Conservation (phyloP, 2,113 vertebrate genomes). For the Turnix velox region DNA sequence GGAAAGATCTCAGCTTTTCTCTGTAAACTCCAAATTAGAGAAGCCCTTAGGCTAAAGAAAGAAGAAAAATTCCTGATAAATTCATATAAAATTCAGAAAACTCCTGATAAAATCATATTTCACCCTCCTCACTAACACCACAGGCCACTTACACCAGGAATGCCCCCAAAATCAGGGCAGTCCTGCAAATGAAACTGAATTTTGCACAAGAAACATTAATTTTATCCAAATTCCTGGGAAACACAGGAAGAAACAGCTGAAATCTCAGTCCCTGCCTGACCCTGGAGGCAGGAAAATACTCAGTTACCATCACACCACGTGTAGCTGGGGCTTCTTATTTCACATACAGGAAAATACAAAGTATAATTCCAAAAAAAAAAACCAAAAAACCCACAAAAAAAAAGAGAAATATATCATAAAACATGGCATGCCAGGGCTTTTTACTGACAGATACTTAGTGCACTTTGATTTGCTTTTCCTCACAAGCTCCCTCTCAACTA, state of each 20-base stretch:
- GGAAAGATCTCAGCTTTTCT: background rate
- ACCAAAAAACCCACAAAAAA: too few relatives aligned
- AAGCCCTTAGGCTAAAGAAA: too few relatives aligned
- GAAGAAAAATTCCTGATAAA: background rate
- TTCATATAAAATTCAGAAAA: background rate
- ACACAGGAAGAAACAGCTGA: rapidly evolving
- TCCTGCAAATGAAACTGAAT: background rate
- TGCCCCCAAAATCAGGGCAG: background rate
- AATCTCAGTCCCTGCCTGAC: background rate
- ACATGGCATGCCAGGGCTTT: background rate
- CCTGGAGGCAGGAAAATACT: background rate
- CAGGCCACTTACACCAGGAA: background rate
- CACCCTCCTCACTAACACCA: background rate
- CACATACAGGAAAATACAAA: background rate
- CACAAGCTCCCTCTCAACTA: background rate
- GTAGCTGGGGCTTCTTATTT: background rate
- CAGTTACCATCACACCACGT: background rate
- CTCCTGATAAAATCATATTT: background rate
- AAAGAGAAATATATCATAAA: background rate
- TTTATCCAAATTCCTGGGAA: background rate
- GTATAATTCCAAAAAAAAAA: too few relatives aligned
- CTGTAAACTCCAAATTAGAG: background rate
- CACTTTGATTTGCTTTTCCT: slow-evolving; percentile 23
- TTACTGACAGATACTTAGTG: background rate
- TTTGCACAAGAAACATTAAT: background rate